Conservation (phyloP, 2,113 vertebrate species). For the Petaurus breviceps region DNA sequence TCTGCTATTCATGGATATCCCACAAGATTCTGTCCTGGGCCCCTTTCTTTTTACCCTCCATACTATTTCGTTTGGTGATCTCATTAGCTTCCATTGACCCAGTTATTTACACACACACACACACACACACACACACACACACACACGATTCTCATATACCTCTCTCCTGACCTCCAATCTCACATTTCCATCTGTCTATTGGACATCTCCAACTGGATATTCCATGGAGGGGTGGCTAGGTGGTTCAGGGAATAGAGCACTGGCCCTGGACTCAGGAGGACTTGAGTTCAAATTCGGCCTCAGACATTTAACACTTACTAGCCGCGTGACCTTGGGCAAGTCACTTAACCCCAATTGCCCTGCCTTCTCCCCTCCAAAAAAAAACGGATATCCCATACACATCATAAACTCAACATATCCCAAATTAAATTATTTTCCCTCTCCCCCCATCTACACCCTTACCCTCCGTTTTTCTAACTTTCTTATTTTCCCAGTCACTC, state of each 20-base stretch:
- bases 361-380: no score
- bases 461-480: not conserved
- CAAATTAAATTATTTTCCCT: not conserved
- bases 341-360: no score
- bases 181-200: not conserved
- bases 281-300: no score
- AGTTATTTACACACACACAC: not conserved
- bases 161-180: not conserved
- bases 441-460: not conserved
- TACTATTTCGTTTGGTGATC: not conserved
- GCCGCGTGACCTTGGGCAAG: no score
- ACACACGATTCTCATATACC: not conserved
- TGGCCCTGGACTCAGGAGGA: no score
- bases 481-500: not conserved
- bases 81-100: not conserved
- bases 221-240: not conserved
- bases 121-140: not conserved
- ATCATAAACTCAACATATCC: not conserved
- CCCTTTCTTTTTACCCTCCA: not conserved
- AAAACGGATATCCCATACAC: not conserved
- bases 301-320: no score
- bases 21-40: not conserved
- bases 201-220: not conserved
- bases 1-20: not conserved
- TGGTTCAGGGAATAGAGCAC: no score